Conservation (phyloP, 2,113 vertebrate genomes). For the Pedionomus torquatus region DNA sequence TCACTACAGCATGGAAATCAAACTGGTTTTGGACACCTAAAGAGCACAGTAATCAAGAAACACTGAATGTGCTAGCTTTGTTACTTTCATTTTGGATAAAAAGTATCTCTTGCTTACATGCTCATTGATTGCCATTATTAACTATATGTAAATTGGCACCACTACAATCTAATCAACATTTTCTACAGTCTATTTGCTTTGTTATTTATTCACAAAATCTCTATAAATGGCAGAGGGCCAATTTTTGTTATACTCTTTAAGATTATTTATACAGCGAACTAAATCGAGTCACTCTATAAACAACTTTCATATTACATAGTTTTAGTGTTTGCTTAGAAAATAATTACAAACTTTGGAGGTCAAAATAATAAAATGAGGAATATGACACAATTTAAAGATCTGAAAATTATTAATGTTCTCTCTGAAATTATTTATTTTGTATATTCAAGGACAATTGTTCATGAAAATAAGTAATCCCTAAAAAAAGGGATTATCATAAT, state of each 20-base stretch:
- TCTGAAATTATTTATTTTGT: background rate
- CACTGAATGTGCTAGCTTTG: background rate
- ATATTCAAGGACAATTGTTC: background rate
- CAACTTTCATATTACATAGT: background rate
- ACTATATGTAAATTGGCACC: background rate
- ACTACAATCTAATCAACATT: background rate
- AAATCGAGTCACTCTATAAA: background rate
- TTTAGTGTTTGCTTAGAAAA: background rate
- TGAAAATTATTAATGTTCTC: background rate
- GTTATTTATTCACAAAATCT: background rate
- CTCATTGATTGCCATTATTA: background rate
- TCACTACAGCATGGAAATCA: background rate
- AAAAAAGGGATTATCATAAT: background rate
- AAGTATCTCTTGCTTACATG: background rate
- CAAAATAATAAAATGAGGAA: background rate
- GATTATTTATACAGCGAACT: background rate
- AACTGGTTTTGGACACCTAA: background rate
- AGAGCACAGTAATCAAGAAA: background rate
- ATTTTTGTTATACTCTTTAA: background rate
- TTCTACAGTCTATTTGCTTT: background rate
- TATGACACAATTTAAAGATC: background rate
- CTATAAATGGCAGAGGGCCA: background rate
- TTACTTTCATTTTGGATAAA: background rate
- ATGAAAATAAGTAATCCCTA: background rate
- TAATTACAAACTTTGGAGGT: background rate